Conservation (phyloP, 2,113 vertebrate species). For the Crotalus helleri region DNA sequence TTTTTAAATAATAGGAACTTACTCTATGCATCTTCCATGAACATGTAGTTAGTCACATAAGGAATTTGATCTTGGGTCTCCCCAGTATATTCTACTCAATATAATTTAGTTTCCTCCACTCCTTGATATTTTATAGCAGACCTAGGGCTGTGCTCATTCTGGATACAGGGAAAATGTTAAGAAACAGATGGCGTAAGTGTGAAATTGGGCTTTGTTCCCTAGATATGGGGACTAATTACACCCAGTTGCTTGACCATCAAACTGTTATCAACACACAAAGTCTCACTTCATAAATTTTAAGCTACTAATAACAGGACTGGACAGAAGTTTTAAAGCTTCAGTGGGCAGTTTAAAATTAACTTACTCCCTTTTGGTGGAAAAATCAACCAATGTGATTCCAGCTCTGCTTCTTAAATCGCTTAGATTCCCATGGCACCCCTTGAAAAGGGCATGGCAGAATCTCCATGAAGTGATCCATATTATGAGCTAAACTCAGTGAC, state of each 20-base stretch:
- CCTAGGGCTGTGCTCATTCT: background rate
- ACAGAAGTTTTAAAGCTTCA: conserved; percentile 72
- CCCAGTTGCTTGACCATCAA: conserved; percentile 39
- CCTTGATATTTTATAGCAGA: background rate
- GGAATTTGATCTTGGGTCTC: background rate
- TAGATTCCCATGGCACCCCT: conserved; percentile 29
- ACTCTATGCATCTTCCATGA: background rate
- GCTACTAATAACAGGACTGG: conserved; percentile 65
- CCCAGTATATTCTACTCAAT: background rate
- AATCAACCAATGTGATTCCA: conserved; percentile 69
- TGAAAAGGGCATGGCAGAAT: background rate
- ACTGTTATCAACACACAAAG: conserved; percentile 52
- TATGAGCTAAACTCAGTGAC: background rate
- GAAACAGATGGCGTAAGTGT: background rate
- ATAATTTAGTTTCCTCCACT: background rate
- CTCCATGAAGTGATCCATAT: background rate
- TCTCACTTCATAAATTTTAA: conserved; percentile 69
- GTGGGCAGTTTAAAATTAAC: conserved; percentile 71
- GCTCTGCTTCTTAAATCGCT: conserved; percentile 53
- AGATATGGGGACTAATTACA: conserved; percentile 42
- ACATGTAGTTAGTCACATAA: background rate
- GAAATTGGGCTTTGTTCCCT: conserved; percentile 36
- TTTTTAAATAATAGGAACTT: background rate
- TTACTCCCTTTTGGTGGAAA: conserved; percentile 72
- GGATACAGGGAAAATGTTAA: background rate